Conservation (phyloP, 1,140 invertebrate species). For the Berghia stephanieae region DNA sequence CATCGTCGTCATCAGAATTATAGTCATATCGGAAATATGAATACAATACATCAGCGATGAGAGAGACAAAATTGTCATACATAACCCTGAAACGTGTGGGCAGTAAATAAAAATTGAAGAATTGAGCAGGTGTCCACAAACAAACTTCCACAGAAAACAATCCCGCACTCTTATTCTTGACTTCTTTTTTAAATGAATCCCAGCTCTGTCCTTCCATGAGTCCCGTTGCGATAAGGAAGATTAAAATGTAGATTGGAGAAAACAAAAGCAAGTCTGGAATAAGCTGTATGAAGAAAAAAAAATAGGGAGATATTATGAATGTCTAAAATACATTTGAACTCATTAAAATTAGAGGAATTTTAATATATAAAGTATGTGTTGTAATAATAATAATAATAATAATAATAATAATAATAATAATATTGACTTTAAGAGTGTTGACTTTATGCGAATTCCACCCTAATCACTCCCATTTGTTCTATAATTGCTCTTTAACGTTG, state of each 20-base stretch:
- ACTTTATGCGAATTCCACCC: no score
- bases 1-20: no score
- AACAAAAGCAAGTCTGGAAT: conserved; percentile 85
- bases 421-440: no score
- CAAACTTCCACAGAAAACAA: conserved; percentile 84
- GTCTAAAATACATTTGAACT: no score
- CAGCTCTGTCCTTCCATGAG: conserved; percentile 74
- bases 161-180: conserved; percentile 79
- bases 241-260: conserved; percentile 82
- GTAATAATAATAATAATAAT: no score
- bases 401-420: no score
- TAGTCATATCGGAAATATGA: conserved; percentile 81
- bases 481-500: no score
- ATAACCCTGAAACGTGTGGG: conserved; percentile 86
- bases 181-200: conserved; percentile 69
- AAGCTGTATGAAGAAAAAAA: conserved; percentile 70
- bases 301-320: no score
- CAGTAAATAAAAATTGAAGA: conserved; percentile 89
- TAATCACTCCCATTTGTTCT: no score
- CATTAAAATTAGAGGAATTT: no score
- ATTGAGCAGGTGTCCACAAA: conserved; percentile 82
- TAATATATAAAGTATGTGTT: no score
- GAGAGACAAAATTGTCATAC: conserved; percentile 90
- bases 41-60: conserved; percentile 90
- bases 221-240: conserved; percentile 82